These are phyloP conservation scores for Aviceda subcristata DNA, from an alignment of 2,113 vertebrate genomes.

Conservation along the genomic window DNA sequence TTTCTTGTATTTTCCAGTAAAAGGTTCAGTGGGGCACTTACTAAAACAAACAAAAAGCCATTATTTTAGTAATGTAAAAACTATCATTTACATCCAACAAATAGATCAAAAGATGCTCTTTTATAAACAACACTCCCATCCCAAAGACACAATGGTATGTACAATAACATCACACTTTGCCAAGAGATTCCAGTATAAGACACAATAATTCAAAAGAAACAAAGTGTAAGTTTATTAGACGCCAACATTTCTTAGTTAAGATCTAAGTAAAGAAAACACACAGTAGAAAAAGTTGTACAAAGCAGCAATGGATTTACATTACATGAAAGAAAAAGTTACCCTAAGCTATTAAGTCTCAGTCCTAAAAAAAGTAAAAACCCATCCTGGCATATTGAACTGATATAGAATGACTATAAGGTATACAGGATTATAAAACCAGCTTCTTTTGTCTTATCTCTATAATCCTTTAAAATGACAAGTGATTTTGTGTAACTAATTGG, in stretches of 20 bases:
- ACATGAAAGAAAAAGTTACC: slow-evolving; percentile 60
- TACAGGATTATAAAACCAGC: slow-evolving; percentile 54
- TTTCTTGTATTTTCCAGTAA: background rate
- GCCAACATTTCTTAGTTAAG: slow-evolving; percentile 71
- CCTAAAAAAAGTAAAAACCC: slow-evolving; percentile 67
- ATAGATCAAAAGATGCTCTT: background rate
- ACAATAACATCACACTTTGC: background rate
- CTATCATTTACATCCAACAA: background rate
- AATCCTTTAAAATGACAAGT: slow-evolving; percentile 52
- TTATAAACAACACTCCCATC: background rate
- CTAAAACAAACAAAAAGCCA: background rate
- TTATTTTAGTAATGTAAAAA: background rate
- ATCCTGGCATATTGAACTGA: slow-evolving; percentile 54
- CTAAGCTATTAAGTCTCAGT: slow-evolving; percentile 58
- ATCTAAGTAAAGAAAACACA: slow-evolving; percentile 76
- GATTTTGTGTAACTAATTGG: slow-evolving; percentile 13
- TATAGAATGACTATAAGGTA: slow-evolving; percentile 50
- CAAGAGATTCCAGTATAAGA: slow-evolving; percentile 37
- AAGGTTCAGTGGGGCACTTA: background rate
- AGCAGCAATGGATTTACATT: slow-evolving; percentile 73
- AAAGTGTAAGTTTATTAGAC: slow-evolving; percentile 78
- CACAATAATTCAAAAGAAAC: slow-evolving; percentile 67
- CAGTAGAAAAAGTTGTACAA: slow-evolving; percentile 71
- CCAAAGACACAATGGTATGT: background rate
- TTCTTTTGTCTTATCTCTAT: slow-evolving; percentile 14